Evolutionary conservation across 1,140 invertebrate genomes (phyloP).

Genomic region (Samia ricini): DNA sequence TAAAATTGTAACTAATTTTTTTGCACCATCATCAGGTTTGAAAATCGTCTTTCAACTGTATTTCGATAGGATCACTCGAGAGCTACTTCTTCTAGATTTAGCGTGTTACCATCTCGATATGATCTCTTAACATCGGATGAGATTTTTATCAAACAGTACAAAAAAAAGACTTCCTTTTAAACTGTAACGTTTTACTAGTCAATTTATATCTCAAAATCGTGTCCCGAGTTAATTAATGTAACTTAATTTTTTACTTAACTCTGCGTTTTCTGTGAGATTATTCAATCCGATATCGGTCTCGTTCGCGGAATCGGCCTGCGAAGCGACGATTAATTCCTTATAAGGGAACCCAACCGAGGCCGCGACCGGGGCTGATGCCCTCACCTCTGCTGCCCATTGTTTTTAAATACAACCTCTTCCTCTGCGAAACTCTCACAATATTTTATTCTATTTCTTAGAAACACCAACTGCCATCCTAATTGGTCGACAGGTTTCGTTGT

Average conservation of each 20-base stretch:
- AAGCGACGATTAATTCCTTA: constrained; percentile 28
- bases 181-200: background rate
- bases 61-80: no score
- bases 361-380: constrained; percentile 15
- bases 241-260: constrained; percentile 3
- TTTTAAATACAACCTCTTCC: constrained; percentile 22
- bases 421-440: constrained; percentile 8
- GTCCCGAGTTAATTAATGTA: constrained; percentile 15
- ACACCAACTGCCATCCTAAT: constrained; percentile 17
- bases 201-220: background rate
- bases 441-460: constrained; percentile 20
- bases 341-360: constrained; percentile 12
- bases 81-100: no score
- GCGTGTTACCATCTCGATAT: no score
- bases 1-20: no score
- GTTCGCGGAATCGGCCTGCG: constrained; percentile 16
- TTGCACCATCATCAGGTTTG: no score
- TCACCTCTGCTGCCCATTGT: constrained; percentile 17
- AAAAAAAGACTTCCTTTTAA: background rate
- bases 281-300: constrained; percentile 14
- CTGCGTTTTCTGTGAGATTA: constrained; percentile 5
- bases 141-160: background rate
- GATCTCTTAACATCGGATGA: no score
- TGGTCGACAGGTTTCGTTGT: constrained; percentile 9
- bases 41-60: no score